Evolutionary conservation across 2,888 invertebrate genomes (phyloP), one percentile per base, ranked within the genome.

Genomic region (Blera fallax): DNA sequence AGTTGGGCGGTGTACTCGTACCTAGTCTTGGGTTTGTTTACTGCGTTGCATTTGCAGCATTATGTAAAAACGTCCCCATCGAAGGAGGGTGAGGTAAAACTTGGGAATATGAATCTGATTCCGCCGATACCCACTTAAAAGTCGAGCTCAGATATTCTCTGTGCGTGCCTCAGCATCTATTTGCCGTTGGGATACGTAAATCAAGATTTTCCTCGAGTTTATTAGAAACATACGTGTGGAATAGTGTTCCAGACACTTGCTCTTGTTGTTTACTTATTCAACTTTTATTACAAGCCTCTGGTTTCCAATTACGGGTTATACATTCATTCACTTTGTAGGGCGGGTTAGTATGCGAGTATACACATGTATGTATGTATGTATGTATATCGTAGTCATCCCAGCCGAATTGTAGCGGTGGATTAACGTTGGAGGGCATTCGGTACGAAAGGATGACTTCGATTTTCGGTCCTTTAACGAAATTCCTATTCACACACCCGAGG

Each of bases 141-240:
- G 52, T 73, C 37, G 65, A 64, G 27, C 48, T 76, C 69, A 69
- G 40, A 69, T 65, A 85, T 85, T 85, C 70, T 52, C 29, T 48
- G 70, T 85, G 85, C 85, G 80, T 85, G 85, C 65, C 48, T 21
- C 10, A 48, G 74, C 85, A 85, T 85, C 74, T 70, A 70, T 76
- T 80, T 80, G 76, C 80, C 80, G 54, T 32, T 76, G 80, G 80
- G 85, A 72, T 80, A 80, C 65, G 85, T 80, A 85, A 80, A 80
- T 85, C 85, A 85, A 80, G 76, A 76, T 80, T 85, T 76, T 80
- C 65, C 24, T 72, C 76, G 70, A 85, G 76, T 85, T 85, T 85
- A 85, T 85, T 85, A 80, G 80, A 76, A 85, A 80, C 70, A 80
- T 58, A 85, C 85, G 80, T 80, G 85, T 70, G 29, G 65, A 60